Base-by-base conservation (phyloP, 1,140 invertebrate species). In the Lepidurus packardi region DNA sequence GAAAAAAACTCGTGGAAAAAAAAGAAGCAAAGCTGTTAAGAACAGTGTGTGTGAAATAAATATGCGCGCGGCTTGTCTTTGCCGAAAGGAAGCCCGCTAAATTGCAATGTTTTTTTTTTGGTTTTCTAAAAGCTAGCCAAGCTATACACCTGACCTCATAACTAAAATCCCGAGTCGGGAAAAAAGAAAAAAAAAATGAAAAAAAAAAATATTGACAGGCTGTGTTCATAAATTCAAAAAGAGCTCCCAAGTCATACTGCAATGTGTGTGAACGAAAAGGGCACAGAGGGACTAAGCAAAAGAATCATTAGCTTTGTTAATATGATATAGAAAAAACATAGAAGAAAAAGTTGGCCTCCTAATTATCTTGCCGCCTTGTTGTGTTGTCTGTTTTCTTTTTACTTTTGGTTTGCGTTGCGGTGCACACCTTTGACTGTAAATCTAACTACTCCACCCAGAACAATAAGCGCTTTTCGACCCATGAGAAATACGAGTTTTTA, bases 361-460 rank as follows among this genome's bases (percentile, higher is more conserved):
- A 1, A 65, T n/a, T 13, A 65, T n/a, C 16, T 47, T 7, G 16
- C 53, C 53, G 6, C 13, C 53, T 21, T 65, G 21, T 65, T 65
- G 34, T 34, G 34, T 34, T 34, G 34, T 34, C 34, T 34, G 34
- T 34, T 34, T 4, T 34, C 34, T 34, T 34, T 34, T 34, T 34
- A 4, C 34, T 65, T 65, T 21, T 65, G 21, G 21, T 65, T 65
- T 65, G 53, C 53, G 21, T 7, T 65, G 21, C 53, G 13, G 16
- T 65, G 53, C 53, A 65, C 53, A 65, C 53, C 53, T 65, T 65
- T 65, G 53, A 65, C 53, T 21, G 53, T 65, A 65, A 65, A 65
- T 65, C 21, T 65, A 13, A 9, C 21, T 65, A 65, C 53, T 65
- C 53, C 53, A 65, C 53, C 53, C 53, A 65, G 21, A 65, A 65